Base-by-base conservation (phyloP, 1,140 invertebrate species). In the Leptonema lineaticorne region DNA sequence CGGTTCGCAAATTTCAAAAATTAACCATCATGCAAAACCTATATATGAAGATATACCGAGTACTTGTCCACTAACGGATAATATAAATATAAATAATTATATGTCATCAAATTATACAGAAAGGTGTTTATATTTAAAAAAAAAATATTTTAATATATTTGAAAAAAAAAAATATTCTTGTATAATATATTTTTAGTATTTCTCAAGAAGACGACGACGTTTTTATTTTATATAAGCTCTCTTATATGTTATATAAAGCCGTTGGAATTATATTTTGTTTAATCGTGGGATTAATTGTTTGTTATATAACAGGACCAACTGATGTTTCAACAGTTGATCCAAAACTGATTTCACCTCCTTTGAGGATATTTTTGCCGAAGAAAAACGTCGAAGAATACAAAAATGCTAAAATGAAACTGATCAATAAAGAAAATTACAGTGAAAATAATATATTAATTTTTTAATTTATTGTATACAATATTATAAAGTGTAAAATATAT, bases 221-320 rank as follows among this genome's bases (percentile, higher is more conserved):
- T 8, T 72, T 72, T 41, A 20, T 63, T 14, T 9, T 72, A 26
- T 72, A 63, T 27, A 69, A 63, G n/a, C 24, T 72, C 1, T 66
- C 67, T 4, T 72, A 41, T 24, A 72, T 72, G 67, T 37, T 37
- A 11, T 60, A 69, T 27, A 27, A 16, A 2, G 11, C 27, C 1
- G 50, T 87, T 68, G 90, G 88, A 5, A 81, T 83, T 8, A 63
- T 83, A 1, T 82, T 86, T 0, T 87, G 89, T 0, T 75, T 92
- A 18, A 67, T 87, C 1, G 84, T 92, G 0, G 91, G 91, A 2
- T 77, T 85, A 2, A 69, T 89, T 11, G 85, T 89, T 3, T 89
- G 88, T 65, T 86, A 87, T 71, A 45, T 89, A n/a, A 90, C 89
- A 26, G 88, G 89, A 48, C 78, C 83, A 2, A 80, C 78, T 14